These are phyloP conservation scores for Chauna torquata DNA, from an alignment of 2,113 vertebrate species.

Conservation along the genomic window DNA sequence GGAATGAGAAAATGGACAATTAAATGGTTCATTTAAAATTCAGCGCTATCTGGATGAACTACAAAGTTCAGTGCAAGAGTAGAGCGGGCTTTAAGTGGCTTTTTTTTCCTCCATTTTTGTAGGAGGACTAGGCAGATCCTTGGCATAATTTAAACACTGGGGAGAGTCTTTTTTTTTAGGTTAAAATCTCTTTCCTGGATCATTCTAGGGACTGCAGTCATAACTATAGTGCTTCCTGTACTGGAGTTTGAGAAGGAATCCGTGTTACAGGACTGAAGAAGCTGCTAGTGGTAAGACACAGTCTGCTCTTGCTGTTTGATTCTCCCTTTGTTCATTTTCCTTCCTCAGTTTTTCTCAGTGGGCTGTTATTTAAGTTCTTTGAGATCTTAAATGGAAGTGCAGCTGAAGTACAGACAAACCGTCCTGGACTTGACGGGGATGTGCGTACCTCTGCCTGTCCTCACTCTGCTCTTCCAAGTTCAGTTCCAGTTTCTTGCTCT, in stretches of 20 bases:
- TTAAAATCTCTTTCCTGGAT: background rate
- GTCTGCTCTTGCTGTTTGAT: background rate
- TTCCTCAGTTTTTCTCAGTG: background rate
- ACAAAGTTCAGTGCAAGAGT: background rate
- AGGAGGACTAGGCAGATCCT: background rate
- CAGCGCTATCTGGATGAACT: background rate
- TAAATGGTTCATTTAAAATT: constrained; percentile 37
- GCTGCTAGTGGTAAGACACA: background rate
- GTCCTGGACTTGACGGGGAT: background rate
- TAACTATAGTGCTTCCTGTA: background rate
- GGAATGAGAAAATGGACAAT: constrained; percentile 51
- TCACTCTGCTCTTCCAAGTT: background rate
- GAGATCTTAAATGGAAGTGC: background rate
- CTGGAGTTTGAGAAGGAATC: background rate
- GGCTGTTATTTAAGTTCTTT: background rate
- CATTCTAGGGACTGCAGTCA: background rate
- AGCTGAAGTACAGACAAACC: background rate
- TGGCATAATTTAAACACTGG: background rate
- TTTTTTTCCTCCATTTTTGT: background rate
- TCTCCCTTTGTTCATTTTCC: background rate
- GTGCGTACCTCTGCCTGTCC: background rate
- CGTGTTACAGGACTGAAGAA: background rate
- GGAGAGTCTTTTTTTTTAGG: background rate
- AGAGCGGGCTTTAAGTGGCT: background rate
- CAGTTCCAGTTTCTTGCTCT: background rate